phyloP scores from a whole-genome alignment of 2,888 invertebrate species.

The Machimus rusticus region DNA sequence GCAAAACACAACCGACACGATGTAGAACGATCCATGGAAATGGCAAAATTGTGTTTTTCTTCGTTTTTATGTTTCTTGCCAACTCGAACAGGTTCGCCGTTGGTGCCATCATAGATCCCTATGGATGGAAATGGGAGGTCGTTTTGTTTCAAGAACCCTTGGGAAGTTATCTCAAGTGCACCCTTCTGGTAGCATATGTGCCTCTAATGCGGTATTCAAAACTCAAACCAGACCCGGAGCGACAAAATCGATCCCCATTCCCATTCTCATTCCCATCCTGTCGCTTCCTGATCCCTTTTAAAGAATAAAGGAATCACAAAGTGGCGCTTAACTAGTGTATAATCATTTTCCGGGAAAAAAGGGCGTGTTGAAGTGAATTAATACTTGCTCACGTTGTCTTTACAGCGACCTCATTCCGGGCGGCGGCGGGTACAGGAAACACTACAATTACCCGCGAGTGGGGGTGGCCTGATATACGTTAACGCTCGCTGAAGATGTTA shows the following conservation, averaged over 20 bases:
- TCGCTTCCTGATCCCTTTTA: not conserved
- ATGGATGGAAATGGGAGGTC: constrained; percentile 10
- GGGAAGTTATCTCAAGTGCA: constrained; percentile 27
- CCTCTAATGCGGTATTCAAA: constrained; percentile 11
- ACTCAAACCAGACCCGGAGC: constrained; percentile 6
- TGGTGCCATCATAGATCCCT: not conserved
- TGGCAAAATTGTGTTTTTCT: constrained; percentile 46
- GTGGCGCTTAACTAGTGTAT: constrained; percentile 22
- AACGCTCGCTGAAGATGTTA: not conserved
- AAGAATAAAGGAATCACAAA: constrained; percentile 27
- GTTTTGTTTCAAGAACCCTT: constrained; percentile 31
- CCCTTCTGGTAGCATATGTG: constrained; percentile 24
- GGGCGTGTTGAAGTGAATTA: constrained; percentile 25
- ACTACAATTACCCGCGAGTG: not conserved
- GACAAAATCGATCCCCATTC: constrained; percentile 18
- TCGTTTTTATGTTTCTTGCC: constrained; percentile 41
- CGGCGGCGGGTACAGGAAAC: not conserved
- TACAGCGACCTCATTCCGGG: not conserved
- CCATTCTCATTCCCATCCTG: not conserved
- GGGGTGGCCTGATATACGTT: not conserved
- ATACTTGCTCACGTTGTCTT: constrained; percentile 4
- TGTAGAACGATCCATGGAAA: constrained; percentile 41
- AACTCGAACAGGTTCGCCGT: not conserved
- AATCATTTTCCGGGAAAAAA: constrained; percentile 13
- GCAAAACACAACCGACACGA: constrained; percentile 35